Conservation (phyloP, 2,113 vertebrate genomes). For the Nanorana parkeri region DNA sequence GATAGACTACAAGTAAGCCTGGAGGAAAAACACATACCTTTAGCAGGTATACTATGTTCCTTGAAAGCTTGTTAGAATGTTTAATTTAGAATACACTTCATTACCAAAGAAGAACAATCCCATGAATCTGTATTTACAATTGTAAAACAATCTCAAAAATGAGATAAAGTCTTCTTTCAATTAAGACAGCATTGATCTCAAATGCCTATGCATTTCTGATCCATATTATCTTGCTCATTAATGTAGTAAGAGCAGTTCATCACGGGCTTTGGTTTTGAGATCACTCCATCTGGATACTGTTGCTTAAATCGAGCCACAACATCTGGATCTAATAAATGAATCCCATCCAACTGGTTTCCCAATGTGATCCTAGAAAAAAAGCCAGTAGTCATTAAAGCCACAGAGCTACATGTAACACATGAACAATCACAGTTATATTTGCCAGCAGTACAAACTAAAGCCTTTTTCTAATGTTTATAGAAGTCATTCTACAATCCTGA, state of each 20-base stretch:
- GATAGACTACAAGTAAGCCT: too few relatives aligned
- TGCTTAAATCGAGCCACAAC: constrained; percentile 90
- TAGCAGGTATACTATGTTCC: too few relatives aligned
- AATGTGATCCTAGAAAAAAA: constrained; percentile 82
- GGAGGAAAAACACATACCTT: too few relatives aligned
- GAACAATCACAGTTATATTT: too few relatives aligned
- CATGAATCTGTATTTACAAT: constrained; percentile 7
- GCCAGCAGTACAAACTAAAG: too few relatives aligned
- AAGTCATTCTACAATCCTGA: too few relatives aligned
- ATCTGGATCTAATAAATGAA: constrained; percentile 89
- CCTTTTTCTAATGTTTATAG: too few relatives aligned
- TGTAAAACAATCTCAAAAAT: background rate
- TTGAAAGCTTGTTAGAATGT: too few relatives aligned
- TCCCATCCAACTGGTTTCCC: constrained; percentile 91
- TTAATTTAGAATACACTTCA: constrained; percentile 1
- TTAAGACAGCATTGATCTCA: background rate
- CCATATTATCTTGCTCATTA: background rate
- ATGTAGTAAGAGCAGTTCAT: constrained; percentile 59
- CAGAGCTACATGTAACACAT: too few relatives aligned
- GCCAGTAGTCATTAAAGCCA: constrained; percentile 31
- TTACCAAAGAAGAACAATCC: background rate
- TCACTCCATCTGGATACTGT: constrained; percentile 88
- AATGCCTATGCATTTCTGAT: background rate
- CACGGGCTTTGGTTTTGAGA: constrained; percentile 88
- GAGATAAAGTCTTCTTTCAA: background rate